Evolutionary conservation across 30 jellyfish, hydroid and myxozoan species (phyloP), one percentile per base, ranked within the genome.

Genomic region (Hydra vulgaris): DNA sequence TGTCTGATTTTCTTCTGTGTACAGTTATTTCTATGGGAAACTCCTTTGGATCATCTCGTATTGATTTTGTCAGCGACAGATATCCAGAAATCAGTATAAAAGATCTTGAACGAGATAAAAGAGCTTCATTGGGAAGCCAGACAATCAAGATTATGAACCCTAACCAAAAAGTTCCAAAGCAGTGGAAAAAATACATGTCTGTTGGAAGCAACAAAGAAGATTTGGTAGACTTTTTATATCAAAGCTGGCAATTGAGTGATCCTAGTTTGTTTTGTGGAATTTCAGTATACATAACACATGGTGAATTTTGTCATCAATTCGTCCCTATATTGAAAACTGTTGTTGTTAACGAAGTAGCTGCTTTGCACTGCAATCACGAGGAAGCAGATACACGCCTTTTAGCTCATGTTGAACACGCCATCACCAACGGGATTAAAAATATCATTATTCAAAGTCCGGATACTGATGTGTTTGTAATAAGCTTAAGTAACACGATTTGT

Each of bases 331-430:
- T 24, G 67, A 72, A 80, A 55, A 72, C 27, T 67, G 67, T 82
- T 25, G 87, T 81, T 72, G 53, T 78, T 73, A 66, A 71, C 15
- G 73, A 73, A 7, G 53, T 86, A 53, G 61, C 82, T 21, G 95
- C 73, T 79, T 77, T 86, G 82, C 66, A 21, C 76, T 86, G 88
- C 24, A 84, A 86, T 25, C 95, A 86, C 73, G 95, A 86, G 76
- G 91, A 81, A 81, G 90, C 91, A 74, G 95, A 86, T 79, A 81
- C 95, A 71, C 81, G 95, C 18, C 54, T 86, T 83, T 26, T 73
- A 8, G 70, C 80, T 40, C 91, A 86, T 86, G 95, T 90, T 24
- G 76, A 81, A 22, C 95, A 87, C 52, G 95, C 95, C 73, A 71
- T 88, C 15, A 8, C 83, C 83, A 77, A 72, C 24, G 92, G 54